Base-by-base conservation (phyloP, 1,140 invertebrate genomes). In the Oreohelix idahoensis region DNA sequence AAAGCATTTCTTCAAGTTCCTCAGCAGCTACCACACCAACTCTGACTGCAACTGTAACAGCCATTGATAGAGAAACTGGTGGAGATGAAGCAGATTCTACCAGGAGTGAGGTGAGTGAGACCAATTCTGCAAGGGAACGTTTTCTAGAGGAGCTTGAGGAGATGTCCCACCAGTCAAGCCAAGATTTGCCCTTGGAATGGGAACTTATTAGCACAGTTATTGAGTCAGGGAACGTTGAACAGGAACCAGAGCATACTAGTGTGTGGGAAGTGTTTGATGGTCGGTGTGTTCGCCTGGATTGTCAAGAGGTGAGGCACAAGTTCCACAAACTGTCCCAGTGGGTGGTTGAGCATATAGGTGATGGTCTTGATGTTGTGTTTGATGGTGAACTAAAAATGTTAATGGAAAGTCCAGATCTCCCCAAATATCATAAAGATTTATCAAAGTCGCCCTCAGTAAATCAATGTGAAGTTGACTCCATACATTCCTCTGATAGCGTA, bases 121-220 rank as follows among this genome's bases (percentile, higher is more conserved):
- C 45, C 0, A 85, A 80, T 63, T 83, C 80, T 38, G 80, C 69
- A n/a, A 45, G 76, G n/a, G 83, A 84, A 38, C 58, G 77, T 23
- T 83, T 86, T 58, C 45, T 86, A 73, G 83, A 84, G 69, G 85
- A 86, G 73, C 81, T 86, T 58, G 85, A 86, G 45, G 83, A 83
- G 35, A 77, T 86, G 53, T 84, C 85, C 17, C 83, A 84, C 45
- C 81, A 83, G 82, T 86, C 85, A 0, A 69, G 78, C 32, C 81
- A 83, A 36, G 85, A 86, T 69, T 42, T 86, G 66, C 85, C 85
- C 71, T 63, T 86, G 78, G 85, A 86, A 51, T 86, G 85, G 85
- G 85, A 86, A 75, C 77, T 86, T 39, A 83, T 83, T 53, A 80
- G 51, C 45, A 78, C 83, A 29, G 53, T 74, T 32, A 63, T 73